Evolutionary conservation across 2,113 vertebrate species (phyloP).

Genomic region (Oreochromis niloticus): DNA sequence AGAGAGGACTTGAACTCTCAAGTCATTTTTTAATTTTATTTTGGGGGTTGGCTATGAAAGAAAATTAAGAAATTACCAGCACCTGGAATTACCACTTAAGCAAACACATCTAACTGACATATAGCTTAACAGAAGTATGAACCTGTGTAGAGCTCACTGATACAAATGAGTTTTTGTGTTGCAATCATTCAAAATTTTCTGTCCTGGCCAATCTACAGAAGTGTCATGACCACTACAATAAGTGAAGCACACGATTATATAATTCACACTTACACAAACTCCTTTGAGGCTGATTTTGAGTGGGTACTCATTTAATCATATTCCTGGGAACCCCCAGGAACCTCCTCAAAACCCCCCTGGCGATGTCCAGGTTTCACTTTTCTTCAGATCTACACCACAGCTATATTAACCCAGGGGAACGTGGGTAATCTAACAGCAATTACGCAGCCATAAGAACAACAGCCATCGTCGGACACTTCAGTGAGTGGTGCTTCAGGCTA

Average conservation of each 20-base stretch:
- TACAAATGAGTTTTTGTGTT: background rate
- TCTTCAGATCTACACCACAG: background rate
- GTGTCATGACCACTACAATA: background rate
- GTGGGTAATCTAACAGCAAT: constrained; percentile 9
- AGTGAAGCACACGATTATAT: background rate
- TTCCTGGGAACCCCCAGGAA: background rate
- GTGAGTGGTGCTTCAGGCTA: background rate
- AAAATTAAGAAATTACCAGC: background rate
- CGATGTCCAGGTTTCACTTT: background rate
- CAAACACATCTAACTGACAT: background rate
- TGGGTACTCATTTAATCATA: background rate
- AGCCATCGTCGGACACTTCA: background rate
- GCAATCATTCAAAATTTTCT: background rate
- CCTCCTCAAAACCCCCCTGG: background rate
- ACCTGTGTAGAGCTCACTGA: background rate
- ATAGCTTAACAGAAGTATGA: background rate
- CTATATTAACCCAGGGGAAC: background rate
- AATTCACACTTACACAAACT: background rate
- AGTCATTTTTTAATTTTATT: background rate
- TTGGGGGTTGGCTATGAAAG: background rate
- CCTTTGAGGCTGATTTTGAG: background rate
- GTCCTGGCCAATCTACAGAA: background rate
- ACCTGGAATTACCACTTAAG: background rate
- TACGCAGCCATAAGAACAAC: constrained; percentile 15
- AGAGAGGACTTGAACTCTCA: background rate